A percentile compares a stretch with the other conserved stretches of the same genome.
Conservation (phyloP, 2,888 invertebrate species). For the Eupithecia pulchellata region DNA sequence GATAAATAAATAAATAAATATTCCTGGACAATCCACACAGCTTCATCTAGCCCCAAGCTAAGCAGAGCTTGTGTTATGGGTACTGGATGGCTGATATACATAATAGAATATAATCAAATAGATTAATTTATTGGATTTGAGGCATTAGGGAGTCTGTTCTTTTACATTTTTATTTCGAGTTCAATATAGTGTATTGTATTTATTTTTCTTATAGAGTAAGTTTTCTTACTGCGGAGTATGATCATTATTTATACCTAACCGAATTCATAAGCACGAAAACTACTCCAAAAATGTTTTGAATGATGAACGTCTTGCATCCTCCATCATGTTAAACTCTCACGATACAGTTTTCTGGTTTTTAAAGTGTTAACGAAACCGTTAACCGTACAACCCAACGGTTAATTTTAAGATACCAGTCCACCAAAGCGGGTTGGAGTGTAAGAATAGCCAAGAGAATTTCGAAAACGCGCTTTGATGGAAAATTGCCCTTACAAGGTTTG, state of each 20-base stretch:
- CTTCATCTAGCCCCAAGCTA: too few species aligned
- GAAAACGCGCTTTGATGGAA: background rate
- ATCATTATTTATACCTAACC: background rate
- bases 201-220: too few species aligned
- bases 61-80: too few species aligned
- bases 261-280: background rate
- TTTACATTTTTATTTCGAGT: too few species aligned
- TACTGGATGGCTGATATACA: too few species aligned
- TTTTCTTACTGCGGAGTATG: too few species aligned
- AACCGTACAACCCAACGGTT: constrained; percentile 50
- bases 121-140: too few species aligned
- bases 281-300: constrained; percentile 18
- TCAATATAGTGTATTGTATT: too few species aligned
- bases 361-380: constrained; percentile 41
- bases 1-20: too few species aligned
- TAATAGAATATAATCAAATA: too few species aligned
- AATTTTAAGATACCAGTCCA: constrained; percentile 44
- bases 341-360: constrained; percentile 34
- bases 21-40: too few species aligned
- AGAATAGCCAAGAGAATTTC: background rate
- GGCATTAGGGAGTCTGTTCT: too few species aligned
- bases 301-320: constrained; percentile 15
- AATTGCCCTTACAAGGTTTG: background rate
- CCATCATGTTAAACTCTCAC: constrained; percentile 37
- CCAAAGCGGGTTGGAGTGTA: background rate